phyloP scores from a whole-genome alignment of 2,113 vertebrate species.

The Ictidomys tridecemlineatus region DNA sequence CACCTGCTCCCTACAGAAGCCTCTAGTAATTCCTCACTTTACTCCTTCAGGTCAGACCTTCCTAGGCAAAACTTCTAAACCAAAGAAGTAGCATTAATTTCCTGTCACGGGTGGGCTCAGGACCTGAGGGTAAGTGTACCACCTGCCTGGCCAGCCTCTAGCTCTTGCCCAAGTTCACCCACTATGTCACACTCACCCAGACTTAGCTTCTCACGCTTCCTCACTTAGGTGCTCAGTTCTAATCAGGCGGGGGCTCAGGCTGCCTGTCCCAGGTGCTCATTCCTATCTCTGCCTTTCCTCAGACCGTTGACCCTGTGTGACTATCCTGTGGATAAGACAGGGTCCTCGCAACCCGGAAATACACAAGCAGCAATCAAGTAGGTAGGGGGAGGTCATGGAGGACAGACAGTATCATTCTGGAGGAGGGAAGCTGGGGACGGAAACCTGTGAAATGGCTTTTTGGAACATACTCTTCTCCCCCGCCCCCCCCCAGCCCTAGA shows the following conservation, averaged over 20 bases:
- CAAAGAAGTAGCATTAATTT: too few relatives aligned
- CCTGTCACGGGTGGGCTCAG: too few relatives aligned
- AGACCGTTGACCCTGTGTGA: not conserved
- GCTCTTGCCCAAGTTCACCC: not conserved
- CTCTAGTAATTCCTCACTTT: not conserved
- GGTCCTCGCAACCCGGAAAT: not conserved
- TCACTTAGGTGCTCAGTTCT: not conserved
- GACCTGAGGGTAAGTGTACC: not conserved
- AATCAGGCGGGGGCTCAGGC: too few relatives aligned
- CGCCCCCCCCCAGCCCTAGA: too few relatives aligned
- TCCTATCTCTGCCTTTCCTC: too few relatives aligned
- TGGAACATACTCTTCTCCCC: not conserved
- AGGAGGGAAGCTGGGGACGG: not conserved
- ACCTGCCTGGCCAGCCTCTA: not conserved
- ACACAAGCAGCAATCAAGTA: not conserved
- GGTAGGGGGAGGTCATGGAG: not conserved
- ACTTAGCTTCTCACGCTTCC: not conserved
- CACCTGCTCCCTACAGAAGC: not conserved
- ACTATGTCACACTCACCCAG: rapidly evolving
- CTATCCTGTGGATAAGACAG: not conserved
- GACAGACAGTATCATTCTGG: not conserved
- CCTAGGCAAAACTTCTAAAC: not conserved
- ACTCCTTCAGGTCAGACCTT: not conserved
- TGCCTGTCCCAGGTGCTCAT: not conserved
- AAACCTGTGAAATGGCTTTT: not conserved